These are phyloP conservation scores for Adineta ricciae DNA, from an alignment of 2,888 invertebrate genomes.

Conservation along the genomic window DNA sequence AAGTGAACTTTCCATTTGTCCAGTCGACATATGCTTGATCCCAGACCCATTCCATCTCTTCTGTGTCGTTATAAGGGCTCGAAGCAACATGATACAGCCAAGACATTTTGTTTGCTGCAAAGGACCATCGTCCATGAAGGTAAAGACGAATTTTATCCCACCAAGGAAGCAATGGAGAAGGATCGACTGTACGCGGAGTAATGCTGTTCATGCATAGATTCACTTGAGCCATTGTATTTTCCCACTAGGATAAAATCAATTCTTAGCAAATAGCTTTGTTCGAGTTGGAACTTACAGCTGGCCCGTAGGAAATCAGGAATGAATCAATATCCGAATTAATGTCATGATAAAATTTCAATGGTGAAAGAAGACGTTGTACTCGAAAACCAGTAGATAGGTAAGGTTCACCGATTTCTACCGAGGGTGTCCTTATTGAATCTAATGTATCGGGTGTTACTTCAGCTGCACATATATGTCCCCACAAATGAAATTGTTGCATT, in stretches of 20 bases:
- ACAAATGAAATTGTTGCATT: constrained; percentile 70
- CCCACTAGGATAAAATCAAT: neutral
- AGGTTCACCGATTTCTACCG: neutral
- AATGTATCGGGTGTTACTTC: constrained; percentile 57
- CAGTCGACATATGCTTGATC: constrained; percentile 82
- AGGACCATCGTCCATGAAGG: constrained; percentile 80
- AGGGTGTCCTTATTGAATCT: constrained; percentile 18
- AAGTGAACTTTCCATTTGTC: constrained; percentile 60
- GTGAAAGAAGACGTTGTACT: constrained; percentile 78
- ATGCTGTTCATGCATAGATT: constrained; percentile 69
- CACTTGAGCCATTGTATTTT: constrained; percentile 62
- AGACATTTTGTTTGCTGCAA: constrained; percentile 74
- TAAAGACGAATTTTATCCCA: constrained; percentile 91
- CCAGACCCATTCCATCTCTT: constrained; percentile 97
- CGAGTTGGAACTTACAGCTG: constrained; percentile 59
- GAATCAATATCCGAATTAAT: constrained; percentile 77
- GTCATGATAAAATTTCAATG: constrained; percentile 93
- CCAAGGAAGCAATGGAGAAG: constrained; percentile 65
- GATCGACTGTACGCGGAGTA: constrained; percentile 63
- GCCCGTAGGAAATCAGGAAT: constrained; percentile 86
- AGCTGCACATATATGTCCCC: constrained; percentile 79
- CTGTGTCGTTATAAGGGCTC: constrained; percentile 95
- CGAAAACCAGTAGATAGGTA: constrained; percentile 51
- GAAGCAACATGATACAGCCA: constrained; percentile 84
- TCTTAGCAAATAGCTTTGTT: constrained; percentile 54